phyloP scores from a whole-genome alignment of 2,797 vertebrate species.

The Epinephelus coioides region DNA sequence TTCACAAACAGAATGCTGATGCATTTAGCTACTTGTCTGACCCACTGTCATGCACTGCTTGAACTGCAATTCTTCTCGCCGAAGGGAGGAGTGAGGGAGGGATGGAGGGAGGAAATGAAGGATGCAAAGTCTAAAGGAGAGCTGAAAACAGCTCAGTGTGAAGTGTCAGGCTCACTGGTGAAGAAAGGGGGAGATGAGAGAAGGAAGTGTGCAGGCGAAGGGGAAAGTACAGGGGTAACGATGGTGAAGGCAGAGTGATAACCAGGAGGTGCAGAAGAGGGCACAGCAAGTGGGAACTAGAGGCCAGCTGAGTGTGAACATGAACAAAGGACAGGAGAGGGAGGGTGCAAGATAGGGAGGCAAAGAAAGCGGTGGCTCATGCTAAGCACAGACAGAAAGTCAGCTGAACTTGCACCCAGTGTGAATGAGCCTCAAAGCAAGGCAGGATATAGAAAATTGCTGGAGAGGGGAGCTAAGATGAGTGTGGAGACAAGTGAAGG shows the following conservation, averaged over 20 bases:
- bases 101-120: conserved; percentile 23
- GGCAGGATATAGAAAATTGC: conserved; percentile 28
- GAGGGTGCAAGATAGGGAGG: conserved; percentile 14
- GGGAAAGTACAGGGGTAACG: conserved; percentile 3
- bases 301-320: conserved; percentile 48
- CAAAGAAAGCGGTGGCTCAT: conserved; percentile 24
- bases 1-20: conserved; percentile 21
- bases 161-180: conserved; percentile 33
- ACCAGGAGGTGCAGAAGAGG: conserved; percentile 33
- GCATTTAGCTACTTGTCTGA: conserved; percentile 42
- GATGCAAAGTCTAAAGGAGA: conserved; percentile 24
- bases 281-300: conserved; percentile 50
- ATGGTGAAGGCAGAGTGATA: conserved; percentile 17
- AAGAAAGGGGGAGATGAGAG: conserved; percentile 24
- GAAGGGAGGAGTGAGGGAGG: conserved; percentile 6
- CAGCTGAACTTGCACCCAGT: conserved; percentile 27
- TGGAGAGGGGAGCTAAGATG: conserved; percentile 24
- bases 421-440: conserved; percentile 27
- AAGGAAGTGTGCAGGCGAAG: conserved; percentile 14
- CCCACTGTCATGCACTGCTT: conserved; percentile 19
- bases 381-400: conserved; percentile 39
- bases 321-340: conserved; percentile 22
- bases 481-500: conserved; percentile 33
- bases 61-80: conserved; percentile 44
- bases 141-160: conserved; percentile 43